Conservation (phyloP, 2,113 vertebrate genomes). For the Bothrops jararaca region DNA sequence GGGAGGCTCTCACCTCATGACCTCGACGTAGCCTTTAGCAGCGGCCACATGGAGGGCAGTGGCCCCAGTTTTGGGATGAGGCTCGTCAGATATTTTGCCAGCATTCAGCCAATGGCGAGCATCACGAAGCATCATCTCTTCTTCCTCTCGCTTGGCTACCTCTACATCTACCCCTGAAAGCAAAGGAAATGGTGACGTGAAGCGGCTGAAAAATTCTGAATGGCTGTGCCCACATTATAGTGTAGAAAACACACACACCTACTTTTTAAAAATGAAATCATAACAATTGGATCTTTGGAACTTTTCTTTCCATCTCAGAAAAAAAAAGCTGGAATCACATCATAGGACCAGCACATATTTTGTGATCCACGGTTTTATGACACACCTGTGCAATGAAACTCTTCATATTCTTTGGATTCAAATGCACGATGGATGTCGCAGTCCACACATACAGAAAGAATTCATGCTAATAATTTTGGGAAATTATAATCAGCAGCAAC, state of each 20-base stretch:
- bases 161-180: constrained; percentile 82
- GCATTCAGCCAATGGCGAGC: constrained; percentile 80
- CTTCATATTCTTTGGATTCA: background rate
- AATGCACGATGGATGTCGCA: background rate
- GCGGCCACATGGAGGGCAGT: constrained; percentile 87
- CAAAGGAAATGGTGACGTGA: background rate
- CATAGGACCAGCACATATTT: background rate
- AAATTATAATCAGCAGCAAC: background rate
- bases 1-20: constrained; percentile 77
- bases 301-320: background rate
- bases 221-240: too few species aligned
- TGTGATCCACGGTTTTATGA: background rate
- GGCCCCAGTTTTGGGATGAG: constrained; percentile 81
- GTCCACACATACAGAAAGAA: background rate
- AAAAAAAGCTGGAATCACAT: background rate
- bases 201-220: background rate
- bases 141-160: constrained; percentile 81
- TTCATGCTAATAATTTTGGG: background rate
- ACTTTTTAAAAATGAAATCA: background rate
- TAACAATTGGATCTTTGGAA: background rate
- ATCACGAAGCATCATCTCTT: constrained; percentile 82
- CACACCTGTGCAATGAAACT: background rate
- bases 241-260: background rate
- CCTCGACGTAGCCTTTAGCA: constrained; percentile 88
- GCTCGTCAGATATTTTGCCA: constrained; percentile 70